Evolutionary conservation across 2,888 invertebrate genomes (phyloP).

Genomic region (Macropis europaea): DNA sequence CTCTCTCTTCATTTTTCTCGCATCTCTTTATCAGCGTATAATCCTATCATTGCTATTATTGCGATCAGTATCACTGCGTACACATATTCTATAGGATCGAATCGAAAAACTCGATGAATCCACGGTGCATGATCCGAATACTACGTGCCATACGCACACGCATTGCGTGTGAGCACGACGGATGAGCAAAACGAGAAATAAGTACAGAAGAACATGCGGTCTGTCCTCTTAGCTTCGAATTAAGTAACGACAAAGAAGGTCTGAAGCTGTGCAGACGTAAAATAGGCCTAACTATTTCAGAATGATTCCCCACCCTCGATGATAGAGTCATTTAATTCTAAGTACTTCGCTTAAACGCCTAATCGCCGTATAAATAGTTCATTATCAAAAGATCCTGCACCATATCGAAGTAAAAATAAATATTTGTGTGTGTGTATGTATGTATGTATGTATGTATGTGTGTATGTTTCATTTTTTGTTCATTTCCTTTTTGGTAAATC

Average conservation of each 20-base stretch:
- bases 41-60: constrained; percentile 62
- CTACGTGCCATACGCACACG: too few species aligned
- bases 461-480: neutral
- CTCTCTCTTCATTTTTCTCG: neutral
- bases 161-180: constrained; percentile 5
- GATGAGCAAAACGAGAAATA: constrained; percentile 14
- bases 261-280: constrained; percentile 45
- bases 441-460: neutral
- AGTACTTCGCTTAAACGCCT: constrained; percentile 35
- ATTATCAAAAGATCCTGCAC: constrained; percentile 57
- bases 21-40: constrained; percentile 41
- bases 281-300: constrained; percentile 37
- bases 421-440: constrained; percentile 33
- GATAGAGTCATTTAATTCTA: constrained; percentile 2
- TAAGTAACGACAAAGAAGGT: constrained; percentile 33
- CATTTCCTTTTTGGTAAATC: constrained; percentile 41
- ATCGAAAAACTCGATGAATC: constrained; percentile 25
- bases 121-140: constrained; percentile 44
- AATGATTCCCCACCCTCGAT: constrained; percentile 10
- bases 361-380: constrained; percentile 52
- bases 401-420: constrained; percentile 62
- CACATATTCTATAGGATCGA: constrained; percentile 30
- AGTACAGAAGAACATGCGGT: constrained; percentile 1
- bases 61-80: constrained; percentile 65
- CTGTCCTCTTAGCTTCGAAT: neutral